Evolutionary conservation across 2,888 invertebrate species (phyloP), one percentile per base, ranked within the genome.

Genomic region (Tenthredo notha): DNA sequence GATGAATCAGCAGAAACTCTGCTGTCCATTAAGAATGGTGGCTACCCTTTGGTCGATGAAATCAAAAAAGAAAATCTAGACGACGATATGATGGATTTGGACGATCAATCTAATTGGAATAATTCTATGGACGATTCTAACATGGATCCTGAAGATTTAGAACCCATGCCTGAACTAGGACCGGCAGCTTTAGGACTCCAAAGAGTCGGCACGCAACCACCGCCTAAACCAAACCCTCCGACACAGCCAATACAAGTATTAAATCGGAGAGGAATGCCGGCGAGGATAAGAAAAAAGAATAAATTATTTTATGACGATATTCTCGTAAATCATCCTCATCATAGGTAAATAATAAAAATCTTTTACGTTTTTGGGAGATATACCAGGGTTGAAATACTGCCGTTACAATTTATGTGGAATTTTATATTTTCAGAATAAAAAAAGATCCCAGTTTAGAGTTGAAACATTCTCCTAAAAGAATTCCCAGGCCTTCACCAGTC

Each of bases 271-370:
- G 98, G 98, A 74, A 98, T 98, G 97, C 98, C 98, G 84, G 98
- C 97, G 6, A 95, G 98, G 85, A 98, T 98, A 88, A 95, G 98
- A 47, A 98, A 98, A 93, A 97, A 97, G 91, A 98, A 98, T 93
- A 95, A 96, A 90, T 95, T 98, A 84, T 98, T 98, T 92, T 98
- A 96, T 93, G 98, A 98, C 93, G 98, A 98, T 93, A 97, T 98
- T 92, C 96, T 97, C 90, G 96, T 98, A 29, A 97, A 97, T 91
- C 97, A 96, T 87, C 96, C 97, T 70, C 97, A 97, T 90, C 96
- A 97, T 77, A 94, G 96, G 89, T 95, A 87, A 87, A 84, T 86
- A n/a, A 7, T 2, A 21, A 9, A 18, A n/a, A 29, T 58, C 1
- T 37, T 54, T 78, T 1, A 21, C 9, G 43, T 2, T 43, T 43